A percentile compares a stretch with the other conserved stretches of the same genome.
Conservation (phyloP, 2,888 invertebrate genomes). For the Cephonodes hylas region DNA sequence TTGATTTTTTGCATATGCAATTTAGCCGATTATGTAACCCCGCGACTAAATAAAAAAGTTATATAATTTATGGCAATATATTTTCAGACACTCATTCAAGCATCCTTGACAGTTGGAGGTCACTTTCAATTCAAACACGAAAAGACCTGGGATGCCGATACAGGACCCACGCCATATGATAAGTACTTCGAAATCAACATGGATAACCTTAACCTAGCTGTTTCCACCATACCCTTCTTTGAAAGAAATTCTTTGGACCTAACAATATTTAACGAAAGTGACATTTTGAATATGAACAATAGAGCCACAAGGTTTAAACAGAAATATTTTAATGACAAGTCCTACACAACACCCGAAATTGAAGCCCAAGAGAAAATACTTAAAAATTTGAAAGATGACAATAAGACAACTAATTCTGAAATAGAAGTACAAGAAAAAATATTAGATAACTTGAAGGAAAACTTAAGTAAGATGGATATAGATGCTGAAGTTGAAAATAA, state of each 20-base stretch:
- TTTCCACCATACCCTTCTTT: constrained; percentile 68
- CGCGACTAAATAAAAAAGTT: too few relatives aligned
- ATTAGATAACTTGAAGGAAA: constrained; percentile 13
- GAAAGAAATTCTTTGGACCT: constrained; percentile 62
- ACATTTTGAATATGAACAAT: constrained; percentile 63
- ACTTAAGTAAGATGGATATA: constrained; percentile 4
- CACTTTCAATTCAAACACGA: constrained; percentile 79
- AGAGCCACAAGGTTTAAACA: constrained; percentile 64
- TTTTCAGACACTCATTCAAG: constrained; percentile 68
- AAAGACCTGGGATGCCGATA: constrained; percentile 67
- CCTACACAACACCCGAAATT: constrained; percentile 55
- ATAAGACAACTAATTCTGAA: constrained; percentile 16
- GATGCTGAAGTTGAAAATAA: constrained; percentile 1
- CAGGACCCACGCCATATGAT: constrained; percentile 62
- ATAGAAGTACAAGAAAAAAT: constrained; percentile 12
- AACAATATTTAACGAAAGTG: constrained; percentile 55
- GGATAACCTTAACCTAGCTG: constrained; percentile 56
- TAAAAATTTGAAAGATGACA: constrained; percentile 34
- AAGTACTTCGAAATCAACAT: constrained; percentile 73
- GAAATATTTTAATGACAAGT: constrained; percentile 65
- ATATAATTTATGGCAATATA: too few relatives aligned
- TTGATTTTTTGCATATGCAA: too few relatives aligned
- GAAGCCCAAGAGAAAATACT: constrained; percentile 54
- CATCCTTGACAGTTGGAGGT: constrained; percentile 64
- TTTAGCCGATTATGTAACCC: too few relatives aligned